Conservation (phyloP, 1,140 invertebrate species). For the Limonius californicus region DNA sequence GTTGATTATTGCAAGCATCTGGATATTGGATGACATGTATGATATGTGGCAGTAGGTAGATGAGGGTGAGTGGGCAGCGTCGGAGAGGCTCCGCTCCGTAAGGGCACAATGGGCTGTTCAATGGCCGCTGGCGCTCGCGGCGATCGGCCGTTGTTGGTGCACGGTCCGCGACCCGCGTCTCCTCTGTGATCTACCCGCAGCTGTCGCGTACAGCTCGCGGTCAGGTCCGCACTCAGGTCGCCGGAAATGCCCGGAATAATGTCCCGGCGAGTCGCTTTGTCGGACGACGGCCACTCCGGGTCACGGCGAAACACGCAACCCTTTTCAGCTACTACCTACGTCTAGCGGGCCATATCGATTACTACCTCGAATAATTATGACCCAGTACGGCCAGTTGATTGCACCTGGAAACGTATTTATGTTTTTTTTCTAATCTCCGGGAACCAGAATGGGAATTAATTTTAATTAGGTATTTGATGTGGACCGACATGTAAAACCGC, state of each 20-base stretch:
- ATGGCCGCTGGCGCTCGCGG: slow-evolving; percentile 30
- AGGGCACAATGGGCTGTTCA: slow-evolving; percentile 17
- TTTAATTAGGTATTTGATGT: no score
- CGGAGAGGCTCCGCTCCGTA: slow-evolving; percentile 12
- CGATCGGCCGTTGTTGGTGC: slow-evolving; percentile 27
- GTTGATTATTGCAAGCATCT: slow-evolving; percentile 12
- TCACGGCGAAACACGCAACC: slow-evolving; percentile 2
- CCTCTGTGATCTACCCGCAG: slow-evolving; percentile 25
- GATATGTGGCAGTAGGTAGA: slow-evolving; percentile 26
- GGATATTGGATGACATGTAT: slow-evolving; percentile 5
- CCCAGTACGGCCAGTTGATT: neutral
- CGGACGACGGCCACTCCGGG: neutral
- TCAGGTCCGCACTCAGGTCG: slow-evolving; percentile 18
- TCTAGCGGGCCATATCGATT: slow-evolving; percentile 3
- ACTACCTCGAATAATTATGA: neutral
- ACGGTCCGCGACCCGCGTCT: slow-evolving; percentile 27
- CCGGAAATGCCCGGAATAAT: slow-evolving; percentile 20
- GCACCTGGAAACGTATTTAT: no score
- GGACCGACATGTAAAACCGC: no score
- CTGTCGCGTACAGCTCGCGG: slow-evolving; percentile 23
- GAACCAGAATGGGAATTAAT: no score
- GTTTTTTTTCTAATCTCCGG: no score
- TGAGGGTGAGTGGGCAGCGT: slow-evolving; percentile 28
- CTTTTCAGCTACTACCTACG: neutral
- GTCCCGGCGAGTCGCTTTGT: neutral